A percentile compares a stretch with the other conserved stretches of the same genome.
These are phyloP conservation scores for Microctonus hyperodae DNA, from an alignment of 2,888 invertebrate genomes.

Conservation along the genomic window DNA sequence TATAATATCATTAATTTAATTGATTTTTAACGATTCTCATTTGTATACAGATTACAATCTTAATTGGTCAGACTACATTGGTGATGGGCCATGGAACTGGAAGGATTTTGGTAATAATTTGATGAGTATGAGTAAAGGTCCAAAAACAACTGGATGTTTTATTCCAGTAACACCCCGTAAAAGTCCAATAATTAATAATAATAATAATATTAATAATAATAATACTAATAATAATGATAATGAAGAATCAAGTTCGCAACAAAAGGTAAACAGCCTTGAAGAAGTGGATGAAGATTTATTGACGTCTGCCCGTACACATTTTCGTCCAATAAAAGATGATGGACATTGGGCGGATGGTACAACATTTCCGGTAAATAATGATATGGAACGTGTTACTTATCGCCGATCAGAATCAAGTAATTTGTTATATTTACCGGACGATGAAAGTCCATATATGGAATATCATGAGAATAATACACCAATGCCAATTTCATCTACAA, in stretches of 20 bases:
- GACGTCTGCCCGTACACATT: constrained; percentile 82
- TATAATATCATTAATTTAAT: background rate
- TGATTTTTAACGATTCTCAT: background rate
- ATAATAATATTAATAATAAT: constrained; percentile 3
- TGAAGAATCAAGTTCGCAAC: constrained; percentile 41
- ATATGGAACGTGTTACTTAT: constrained; percentile 72
- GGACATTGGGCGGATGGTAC: constrained; percentile 73
- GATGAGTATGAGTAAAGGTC: constrained; percentile 70
- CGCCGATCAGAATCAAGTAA: constrained; percentile 67
- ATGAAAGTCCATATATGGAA: constrained; percentile 64
- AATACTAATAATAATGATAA: background rate
- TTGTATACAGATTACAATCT: constrained; percentile 50
- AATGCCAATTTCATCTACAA: constrained; percentile 36
- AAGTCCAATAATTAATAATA: constrained; percentile 42
- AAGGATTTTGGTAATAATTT: constrained; percentile 63
- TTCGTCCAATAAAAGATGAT: constrained; percentile 78
- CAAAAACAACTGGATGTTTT: constrained; percentile 66
- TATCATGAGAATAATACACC: constrained; percentile 58
- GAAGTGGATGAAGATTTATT: constrained; percentile 74
- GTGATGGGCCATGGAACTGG: constrained; percentile 61
- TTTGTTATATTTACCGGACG: constrained; percentile 58
- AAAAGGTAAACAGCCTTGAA: constrained; percentile 49
- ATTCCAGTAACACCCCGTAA: constrained; percentile 67
- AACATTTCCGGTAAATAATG: constrained; percentile 72
- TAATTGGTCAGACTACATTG: constrained; percentile 61